Evolutionary conservation across 2,888 invertebrate species (phyloP), one percentile per base, ranked within the genome.

Genomic region (Agrochola lota): DNA sequence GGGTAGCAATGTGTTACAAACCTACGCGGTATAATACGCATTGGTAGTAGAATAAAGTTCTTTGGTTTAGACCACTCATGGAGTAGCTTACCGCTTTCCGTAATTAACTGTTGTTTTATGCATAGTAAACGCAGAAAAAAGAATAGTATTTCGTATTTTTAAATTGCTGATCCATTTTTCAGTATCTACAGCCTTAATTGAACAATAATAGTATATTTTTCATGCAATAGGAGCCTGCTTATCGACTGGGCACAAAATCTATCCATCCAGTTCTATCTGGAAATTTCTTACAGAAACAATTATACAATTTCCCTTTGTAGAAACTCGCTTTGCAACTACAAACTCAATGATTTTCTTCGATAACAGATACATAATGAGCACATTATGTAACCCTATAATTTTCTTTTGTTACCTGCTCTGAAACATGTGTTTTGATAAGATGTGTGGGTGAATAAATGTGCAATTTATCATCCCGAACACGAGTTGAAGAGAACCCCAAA

Each of bases 401-500:
- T 79, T n/a, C 40, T 66, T 70, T 30, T 79, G 55, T 67, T 62
- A 62, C 40, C 71, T 26, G 55, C 23, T 67, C 68, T 26, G 26
- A 43, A 64, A 84, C 52, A 52, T 57, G 23, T 74, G 49, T 20
- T 40, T 35, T 35, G 15, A 40, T 55, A 12, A 8, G 55, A 11
- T 71, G 12, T 43, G 30, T 79, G 62, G 52, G 55, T 67, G 59
- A 83, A 66, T 71, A 55, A 85, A 77, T 84, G 26, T 63, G 49
- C 52, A 62, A 80, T 80, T 85, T 78, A 74, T 75, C 63, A 83
- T 69, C 63, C 77, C 60, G 68, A 74, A 77, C 81, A 70, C 78
- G 74, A 74, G 49, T 77, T 52, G 63, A 78, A 78, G 79, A 49
- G 71, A 77, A 78, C 68, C 80, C 74, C 77, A 71, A 78, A 84